These are phyloP conservation scores for Desmodus rotundus DNA, from an alignment of 2,113 vertebrate species.

Conservation along the genomic window DNA sequence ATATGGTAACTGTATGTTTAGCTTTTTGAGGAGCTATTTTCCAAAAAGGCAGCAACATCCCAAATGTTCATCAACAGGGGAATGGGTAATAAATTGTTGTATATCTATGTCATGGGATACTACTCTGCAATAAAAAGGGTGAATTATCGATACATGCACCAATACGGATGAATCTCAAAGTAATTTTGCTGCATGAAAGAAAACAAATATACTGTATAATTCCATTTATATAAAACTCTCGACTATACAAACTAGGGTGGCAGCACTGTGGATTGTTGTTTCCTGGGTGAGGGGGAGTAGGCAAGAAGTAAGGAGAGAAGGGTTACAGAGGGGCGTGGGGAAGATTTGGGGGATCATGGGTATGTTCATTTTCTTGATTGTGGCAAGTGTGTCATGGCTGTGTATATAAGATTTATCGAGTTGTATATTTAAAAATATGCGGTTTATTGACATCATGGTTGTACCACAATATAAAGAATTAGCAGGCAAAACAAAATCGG, in stretches of 20 bases:
- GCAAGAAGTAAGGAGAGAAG: neutral
- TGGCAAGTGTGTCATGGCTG: neutral
- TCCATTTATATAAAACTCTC: neutral
- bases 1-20: neutral
- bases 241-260: neutral
- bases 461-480: neutral
- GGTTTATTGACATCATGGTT: neutral
- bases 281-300: neutral
- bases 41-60: neutral
- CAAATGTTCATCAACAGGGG: neutral
- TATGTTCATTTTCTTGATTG: neutral
- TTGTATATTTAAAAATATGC: neutral
- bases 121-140: neutral
- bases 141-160: neutral
- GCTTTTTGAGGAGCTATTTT: neutral
- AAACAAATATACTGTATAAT: neutral
- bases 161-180: neutral
- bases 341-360: neutral
- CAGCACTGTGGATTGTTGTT: neutral
- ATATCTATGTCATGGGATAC: neutral
- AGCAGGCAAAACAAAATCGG: neutral
- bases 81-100: neutral
- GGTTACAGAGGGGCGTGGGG: neutral
- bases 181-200: neutral
- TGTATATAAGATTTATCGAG: neutral